These are phyloP conservation scores for Melanerpes formicivorus DNA, from an alignment of 2,113 vertebrate genomes.

Conservation along the genomic window DNA sequence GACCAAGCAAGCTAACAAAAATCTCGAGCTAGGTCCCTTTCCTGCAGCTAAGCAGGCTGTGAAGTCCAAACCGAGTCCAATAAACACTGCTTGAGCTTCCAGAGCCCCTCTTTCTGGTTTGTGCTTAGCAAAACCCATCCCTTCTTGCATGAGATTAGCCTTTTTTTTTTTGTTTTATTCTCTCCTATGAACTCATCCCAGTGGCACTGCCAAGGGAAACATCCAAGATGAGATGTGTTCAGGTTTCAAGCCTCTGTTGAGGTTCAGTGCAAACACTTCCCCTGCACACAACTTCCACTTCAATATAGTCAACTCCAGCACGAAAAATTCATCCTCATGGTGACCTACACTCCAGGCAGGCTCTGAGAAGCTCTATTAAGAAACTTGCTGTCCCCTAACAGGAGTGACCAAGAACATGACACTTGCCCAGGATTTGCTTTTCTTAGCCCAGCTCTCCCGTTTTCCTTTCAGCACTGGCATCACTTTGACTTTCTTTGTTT, in stretches of 20 bases:
- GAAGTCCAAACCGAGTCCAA: not conserved
- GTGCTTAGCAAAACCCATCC: not conserved
- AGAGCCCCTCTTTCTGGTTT: not conserved
- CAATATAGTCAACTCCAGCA: not conserved
- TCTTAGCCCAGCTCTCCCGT: not conserved
- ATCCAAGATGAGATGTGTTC: not conserved
- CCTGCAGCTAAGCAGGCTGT: not conserved
- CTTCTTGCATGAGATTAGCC: not conserved
- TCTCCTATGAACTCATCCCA: not conserved
- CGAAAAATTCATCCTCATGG: not conserved
- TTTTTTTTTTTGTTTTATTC: not conserved
- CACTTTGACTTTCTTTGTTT: not conserved
- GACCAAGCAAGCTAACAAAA: not conserved
- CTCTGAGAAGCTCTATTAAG: not conserved
- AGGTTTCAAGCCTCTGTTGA: not conserved
- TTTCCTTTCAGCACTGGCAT: not conserved
- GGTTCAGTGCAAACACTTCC: not conserved
- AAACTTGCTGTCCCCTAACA: not conserved
- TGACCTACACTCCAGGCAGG: not conserved
- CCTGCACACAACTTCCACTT: not conserved
- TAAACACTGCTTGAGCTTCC: not conserved
- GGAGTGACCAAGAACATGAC: not conserved
- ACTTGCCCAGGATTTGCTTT: not conserved
- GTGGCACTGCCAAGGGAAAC: not conserved
- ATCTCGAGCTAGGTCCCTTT: not conserved